These are phyloP conservation scores for Epinotia demarniana DNA, from an alignment of 2,888 invertebrate genomes.

Conservation along the genomic window DNA sequence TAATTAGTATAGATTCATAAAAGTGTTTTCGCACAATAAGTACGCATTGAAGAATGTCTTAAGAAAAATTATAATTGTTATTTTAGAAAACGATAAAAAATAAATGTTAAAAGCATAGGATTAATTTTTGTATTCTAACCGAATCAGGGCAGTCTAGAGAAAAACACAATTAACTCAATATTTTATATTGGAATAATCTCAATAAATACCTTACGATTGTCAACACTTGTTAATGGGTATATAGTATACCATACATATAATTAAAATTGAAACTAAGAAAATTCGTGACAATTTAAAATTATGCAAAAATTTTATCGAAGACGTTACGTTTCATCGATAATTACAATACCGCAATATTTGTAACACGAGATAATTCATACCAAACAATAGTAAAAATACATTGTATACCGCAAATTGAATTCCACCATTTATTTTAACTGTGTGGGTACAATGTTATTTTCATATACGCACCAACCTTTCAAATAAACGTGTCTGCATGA, in stretches of 20 bases:
- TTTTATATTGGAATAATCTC: constrained; percentile 81
- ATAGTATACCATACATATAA: constrained; percentile 60
- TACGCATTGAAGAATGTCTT: too few species aligned
- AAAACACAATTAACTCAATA: constrained; percentile 69
- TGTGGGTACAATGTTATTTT: background rate
- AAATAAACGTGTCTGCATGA: too few species aligned
- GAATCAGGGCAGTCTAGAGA: background rate
- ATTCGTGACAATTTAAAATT: constrained; percentile 37
- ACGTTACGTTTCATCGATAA: constrained; percentile 11
- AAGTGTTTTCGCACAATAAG: too few species aligned
- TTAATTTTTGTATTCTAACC: background rate
- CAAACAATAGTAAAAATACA: background rate
- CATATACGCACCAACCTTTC: too few species aligned
- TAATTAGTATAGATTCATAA: too few species aligned
- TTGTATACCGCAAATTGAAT: too few species aligned
- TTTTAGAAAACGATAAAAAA: too few species aligned
- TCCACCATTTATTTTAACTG: too few species aligned
- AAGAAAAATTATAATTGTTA: too few species aligned
- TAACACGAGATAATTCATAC: too few species aligned
- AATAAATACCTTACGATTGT: constrained; percentile 68
- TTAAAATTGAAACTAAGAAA: constrained; percentile 48
- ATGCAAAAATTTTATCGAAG: constrained; percentile 28
- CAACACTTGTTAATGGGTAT: constrained; percentile 76
- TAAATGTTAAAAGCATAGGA: too few species aligned
- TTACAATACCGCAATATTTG: constrained; percentile 4